Conservation (phyloP, 2,797 vertebrate genomes). For the Gallinago solitaria region DNA sequence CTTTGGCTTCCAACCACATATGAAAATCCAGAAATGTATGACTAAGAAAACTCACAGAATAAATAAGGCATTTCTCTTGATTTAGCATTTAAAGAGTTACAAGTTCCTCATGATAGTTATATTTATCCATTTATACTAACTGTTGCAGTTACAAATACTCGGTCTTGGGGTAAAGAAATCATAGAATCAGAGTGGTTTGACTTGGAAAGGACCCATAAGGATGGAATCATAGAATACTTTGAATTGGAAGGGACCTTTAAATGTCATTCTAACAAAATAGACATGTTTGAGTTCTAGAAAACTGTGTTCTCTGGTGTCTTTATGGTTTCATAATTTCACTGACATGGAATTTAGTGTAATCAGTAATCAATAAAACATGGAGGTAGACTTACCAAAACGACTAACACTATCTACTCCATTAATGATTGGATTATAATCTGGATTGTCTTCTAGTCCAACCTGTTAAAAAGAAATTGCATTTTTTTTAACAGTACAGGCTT, state of each 20-base stretch:
- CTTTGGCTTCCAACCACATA: background rate
- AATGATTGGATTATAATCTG: constrained; percentile 85
- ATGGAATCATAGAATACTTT: background rate
- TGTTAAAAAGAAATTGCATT: constrained; percentile 71
- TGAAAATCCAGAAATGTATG: background rate
- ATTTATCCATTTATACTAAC: background rate
- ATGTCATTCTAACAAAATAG: background rate
- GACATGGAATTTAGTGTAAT: background rate
- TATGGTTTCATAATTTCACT: background rate
- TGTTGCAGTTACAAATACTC: background rate
- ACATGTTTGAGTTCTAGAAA: background rate
- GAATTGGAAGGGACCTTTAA: background rate
- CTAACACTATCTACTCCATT: constrained; percentile 88
- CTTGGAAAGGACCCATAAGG: background rate
- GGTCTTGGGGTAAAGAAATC: background rate
- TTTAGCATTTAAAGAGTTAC: background rate
- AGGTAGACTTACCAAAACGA: constrained; percentile 86
- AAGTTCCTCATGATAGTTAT: background rate
- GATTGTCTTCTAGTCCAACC: constrained; percentile 88
- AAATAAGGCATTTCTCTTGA: background rate
- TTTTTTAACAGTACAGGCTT: background rate
- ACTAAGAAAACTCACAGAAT: background rate
- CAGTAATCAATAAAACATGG: background rate
- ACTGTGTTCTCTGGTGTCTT: background rate
- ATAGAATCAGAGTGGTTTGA: background rate